These are phyloP conservation scores for Spodoptera frugiperda DNA, from an alignment of 1,140 invertebrate species.

Conservation along the genomic window DNA sequence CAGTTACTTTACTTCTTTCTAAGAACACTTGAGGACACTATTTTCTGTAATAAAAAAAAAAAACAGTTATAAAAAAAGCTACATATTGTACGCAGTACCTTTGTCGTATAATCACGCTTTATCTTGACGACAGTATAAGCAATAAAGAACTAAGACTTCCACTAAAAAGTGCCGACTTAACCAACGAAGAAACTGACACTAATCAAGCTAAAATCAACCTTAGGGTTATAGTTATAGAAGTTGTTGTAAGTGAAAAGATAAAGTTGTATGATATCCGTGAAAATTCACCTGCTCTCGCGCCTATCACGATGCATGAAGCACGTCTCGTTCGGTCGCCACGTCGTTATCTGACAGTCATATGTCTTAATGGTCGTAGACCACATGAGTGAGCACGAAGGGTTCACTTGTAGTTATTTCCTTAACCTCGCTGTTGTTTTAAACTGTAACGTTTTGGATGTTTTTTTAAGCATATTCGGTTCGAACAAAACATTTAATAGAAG, in stretches of 20 bases:
- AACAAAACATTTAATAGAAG: neutral
- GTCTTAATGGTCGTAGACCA: constrained; percentile 74
- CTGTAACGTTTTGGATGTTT: neutral
- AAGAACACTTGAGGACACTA: constrained; percentile 47
- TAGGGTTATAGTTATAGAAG: constrained; percentile 49
- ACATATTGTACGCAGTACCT: constrained; percentile 65
- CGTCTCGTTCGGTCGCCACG: constrained; percentile 63
- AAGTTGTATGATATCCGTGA: constrained; percentile 55
- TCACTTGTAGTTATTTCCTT: constrained; percentile 53
- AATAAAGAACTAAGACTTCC: constrained; percentile 67
- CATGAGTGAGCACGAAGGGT: constrained; percentile 67
- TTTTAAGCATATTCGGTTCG: neutral
- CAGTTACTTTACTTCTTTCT: constrained; percentile 42
- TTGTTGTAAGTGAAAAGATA: constrained; percentile 25
- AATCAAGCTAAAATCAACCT: constrained; percentile 50
- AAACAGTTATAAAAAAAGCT: constrained; percentile 58
- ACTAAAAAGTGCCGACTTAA: constrained; percentile 49
- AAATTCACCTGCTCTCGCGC: constrained; percentile 66
- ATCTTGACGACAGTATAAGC: constrained; percentile 79
- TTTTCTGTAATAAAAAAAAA: constrained; percentile 67
- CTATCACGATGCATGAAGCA: constrained; percentile 78
- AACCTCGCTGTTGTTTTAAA: constrained; percentile 10
- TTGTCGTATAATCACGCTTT: constrained; percentile 61
- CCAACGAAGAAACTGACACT: neutral
- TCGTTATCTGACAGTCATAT: constrained; percentile 60